phyloP scores from a whole-genome alignment of 2,797 vertebrate genomes.

The Pipistrellus pygmaeus region DNA sequence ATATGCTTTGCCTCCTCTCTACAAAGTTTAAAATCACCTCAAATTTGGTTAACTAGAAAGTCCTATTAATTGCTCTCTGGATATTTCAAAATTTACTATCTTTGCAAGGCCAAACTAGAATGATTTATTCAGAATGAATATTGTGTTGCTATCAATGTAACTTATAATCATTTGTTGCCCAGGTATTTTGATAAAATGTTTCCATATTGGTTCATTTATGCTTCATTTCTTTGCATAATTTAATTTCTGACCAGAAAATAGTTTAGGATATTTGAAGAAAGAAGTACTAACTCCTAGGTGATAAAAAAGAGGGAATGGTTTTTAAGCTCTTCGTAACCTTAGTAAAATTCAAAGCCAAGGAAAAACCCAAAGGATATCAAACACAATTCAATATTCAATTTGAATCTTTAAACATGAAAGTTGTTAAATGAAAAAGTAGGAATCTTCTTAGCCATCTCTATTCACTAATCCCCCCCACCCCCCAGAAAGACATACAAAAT shows the following conservation, averaged over 20 bases:
- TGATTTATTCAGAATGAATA: slow-evolving; percentile 30
- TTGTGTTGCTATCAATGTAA: not conserved
- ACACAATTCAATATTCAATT: slow-evolving; percentile 28
- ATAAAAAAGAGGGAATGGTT: not conserved
- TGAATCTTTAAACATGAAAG: slow-evolving; percentile 71
- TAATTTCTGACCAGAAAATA: slow-evolving; percentile 26
- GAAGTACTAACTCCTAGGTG: not conserved
- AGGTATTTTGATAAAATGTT: not conserved
- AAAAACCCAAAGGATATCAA: slow-evolving; percentile 32
- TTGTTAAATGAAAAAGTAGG: slow-evolving; percentile 40
- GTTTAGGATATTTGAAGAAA: slow-evolving; percentile 6
- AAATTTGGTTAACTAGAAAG: slow-evolving; percentile 33
- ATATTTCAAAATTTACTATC: slow-evolving; percentile 18
- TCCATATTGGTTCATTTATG: slow-evolving; percentile 2
- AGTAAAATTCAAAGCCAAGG: slow-evolving; percentile 21
- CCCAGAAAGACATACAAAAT: slow-evolving; percentile 67
- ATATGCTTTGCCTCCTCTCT: not conserved
- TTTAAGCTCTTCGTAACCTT: slow-evolving; percentile 23
- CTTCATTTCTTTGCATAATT: not conserved
- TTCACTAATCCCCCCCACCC: slow-evolving; percentile 38
- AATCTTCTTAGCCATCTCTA: slow-evolving; percentile 49
- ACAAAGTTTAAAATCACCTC: slow-evolving; percentile 14
- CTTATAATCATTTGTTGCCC: not conserved
- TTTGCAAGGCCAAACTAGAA: slow-evolving; percentile 36
- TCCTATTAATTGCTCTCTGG: not conserved